Conservation (phyloP, 2,888 invertebrate genomes). For the Archips crataeganus region DNA sequence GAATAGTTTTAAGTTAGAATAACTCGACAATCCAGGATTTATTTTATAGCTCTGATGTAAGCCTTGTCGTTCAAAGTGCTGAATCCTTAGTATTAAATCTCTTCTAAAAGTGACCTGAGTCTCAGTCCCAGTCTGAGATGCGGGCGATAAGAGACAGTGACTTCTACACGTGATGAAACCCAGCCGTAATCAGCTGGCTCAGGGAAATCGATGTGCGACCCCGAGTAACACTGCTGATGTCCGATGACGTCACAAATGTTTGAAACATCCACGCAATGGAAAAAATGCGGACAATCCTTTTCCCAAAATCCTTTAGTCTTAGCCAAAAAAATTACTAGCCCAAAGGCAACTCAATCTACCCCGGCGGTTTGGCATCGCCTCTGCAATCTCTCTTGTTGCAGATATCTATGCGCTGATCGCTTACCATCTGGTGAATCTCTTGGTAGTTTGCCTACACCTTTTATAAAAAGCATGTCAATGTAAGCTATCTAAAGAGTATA, state of each 20-base stretch:
- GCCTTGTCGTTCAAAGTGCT: background rate
- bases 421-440: no score
- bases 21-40: background rate
- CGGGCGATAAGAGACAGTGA: conserved; percentile 49
- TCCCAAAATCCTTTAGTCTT: no score
- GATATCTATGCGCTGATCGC: no score
- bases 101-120: conserved; percentile 11
- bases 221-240: conserved; percentile 50
- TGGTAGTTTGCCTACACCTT: no score
- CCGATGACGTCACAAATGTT: conserved; percentile 48
- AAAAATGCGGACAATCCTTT: conserved; percentile 10
- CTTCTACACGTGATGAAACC: conserved; percentile 52
- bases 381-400: no score
- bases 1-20: no score
- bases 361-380: no score
- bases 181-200: conserved; percentile 54
- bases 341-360: no score
- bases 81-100: background rate
- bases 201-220: conserved; percentile 54
- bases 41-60: background rate
- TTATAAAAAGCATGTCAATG: no score
- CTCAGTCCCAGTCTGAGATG: conserved; percentile 48
- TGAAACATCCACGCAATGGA: conserved; percentile 8
- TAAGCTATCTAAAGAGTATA: no score
- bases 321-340: no score